Evolutionary conservation across 92 coral and sea anemone species (phyloP).

Genomic region (Pocillopora meandrina): DNA sequence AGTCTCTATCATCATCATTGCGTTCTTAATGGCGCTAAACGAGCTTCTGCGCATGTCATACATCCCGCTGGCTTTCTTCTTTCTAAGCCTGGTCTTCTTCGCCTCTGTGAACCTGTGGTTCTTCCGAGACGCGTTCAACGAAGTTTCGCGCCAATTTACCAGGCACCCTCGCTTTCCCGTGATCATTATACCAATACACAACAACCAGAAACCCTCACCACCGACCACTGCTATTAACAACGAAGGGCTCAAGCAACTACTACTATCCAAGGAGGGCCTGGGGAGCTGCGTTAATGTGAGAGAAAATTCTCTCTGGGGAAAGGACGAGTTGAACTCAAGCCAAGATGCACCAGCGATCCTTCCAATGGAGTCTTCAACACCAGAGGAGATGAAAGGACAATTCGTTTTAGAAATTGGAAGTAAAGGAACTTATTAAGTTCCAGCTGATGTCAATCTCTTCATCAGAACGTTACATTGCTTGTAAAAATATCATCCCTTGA

Average conservation of each 20-base stretch:
- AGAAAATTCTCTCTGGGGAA: slow-evolving; percentile 57
- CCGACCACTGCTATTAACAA: slow-evolving; percentile 61
- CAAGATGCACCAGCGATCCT: slow-evolving; percentile 32
- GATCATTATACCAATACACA: slow-evolving; percentile 15
- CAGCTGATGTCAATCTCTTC: background rate
- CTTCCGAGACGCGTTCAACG: slow-evolving; percentile 70
- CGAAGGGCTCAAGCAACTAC: slow-evolving; percentile 72
- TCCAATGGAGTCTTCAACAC: slow-evolving; percentile 33
- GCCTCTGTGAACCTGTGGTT: slow-evolving; percentile 89
- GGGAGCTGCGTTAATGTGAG: slow-evolving; percentile 44
- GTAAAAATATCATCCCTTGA: background rate
- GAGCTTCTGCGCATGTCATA: slow-evolving; percentile 79
- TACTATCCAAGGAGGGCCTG: slow-evolving; percentile 47
- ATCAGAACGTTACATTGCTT: background rate
- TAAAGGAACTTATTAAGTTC: background rate
- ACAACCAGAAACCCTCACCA: slow-evolving; percentile 14
- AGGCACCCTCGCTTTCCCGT: slow-evolving; percentile 22
- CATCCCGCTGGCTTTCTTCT: slow-evolving; percentile 88
- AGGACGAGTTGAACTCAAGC: slow-evolving; percentile 19
- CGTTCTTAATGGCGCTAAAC: slow-evolving; percentile 60
- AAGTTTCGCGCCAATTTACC: slow-evolving; percentile 50
- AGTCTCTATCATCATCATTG: slow-evolving; percentile 44
- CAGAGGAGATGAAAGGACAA: slow-evolving; percentile 29
- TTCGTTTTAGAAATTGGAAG: slow-evolving; percentile 11
- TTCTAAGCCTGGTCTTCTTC: slow-evolving; percentile 89